Base-by-base conservation (phyloP, 2,888 invertebrate species). In the Watsonalla cultraria region DNA sequence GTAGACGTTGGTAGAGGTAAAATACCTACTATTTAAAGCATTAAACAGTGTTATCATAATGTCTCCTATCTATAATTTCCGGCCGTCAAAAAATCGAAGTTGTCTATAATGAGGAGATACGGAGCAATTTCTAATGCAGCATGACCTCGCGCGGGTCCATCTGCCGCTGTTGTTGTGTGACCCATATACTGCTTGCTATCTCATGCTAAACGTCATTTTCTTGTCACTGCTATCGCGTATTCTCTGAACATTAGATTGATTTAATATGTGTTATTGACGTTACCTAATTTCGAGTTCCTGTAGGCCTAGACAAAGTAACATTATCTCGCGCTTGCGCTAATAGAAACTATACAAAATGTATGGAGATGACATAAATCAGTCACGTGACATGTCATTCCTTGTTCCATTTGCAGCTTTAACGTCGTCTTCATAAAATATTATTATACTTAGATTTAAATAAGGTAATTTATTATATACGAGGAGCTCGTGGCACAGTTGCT, bases 111-210 rank as follows among this genome's bases (percentile, higher is more conserved):
- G 8, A 11, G 11, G 57, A 60, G 65, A 11, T 72, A 69, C 70
- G 74, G 74, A 71, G 74, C 70, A 74, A 42, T 71, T 72, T 73
- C 66, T 76, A 70, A 70, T 64, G 71, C 70, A 74, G 73, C 72
- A 79, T 75, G 76, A 72, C 65, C 64, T 47, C 11, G 42, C 11
- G 11, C 11, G 42, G 42, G 42, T 42, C 42, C 42, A 59, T 68
- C 64, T 53, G 64, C 65, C 64, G 60, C 60, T 64, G 71, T 67
- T 76, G 77, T 80, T 75, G 64, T 76, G 70, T 87, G 86, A 84
- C 86, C 87, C 70, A 86, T 73, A 80, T 86, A 72, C 56, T 57
- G 46, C 79, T 86, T 57, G 46, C 79, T 86, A 85, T 85, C 85
- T 64, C 59, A 51, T 53, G 58, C 59, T 55, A 54, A 56, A 65